Evolutionary conservation across 2,113 vertebrate genomes (phyloP).

Genomic region (Toxotes chatareus): DNA sequence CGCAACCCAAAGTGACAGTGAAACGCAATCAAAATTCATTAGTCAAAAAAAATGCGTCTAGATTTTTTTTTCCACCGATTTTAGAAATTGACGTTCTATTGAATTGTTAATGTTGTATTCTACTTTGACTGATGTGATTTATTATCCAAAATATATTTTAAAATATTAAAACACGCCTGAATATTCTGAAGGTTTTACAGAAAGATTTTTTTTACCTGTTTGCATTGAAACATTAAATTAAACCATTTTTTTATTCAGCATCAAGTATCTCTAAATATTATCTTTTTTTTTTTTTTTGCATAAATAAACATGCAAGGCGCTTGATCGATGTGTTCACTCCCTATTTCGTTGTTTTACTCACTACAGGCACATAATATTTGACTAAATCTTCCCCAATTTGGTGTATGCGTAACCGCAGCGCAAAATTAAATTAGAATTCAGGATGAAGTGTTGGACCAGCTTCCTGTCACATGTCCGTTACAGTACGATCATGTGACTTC

Average conservation of each 20-base stretch:
- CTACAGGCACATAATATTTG: neutral
- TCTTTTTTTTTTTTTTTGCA: neutral
- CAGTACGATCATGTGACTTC: slow-evolving; percentile 73
- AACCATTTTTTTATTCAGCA: neutral
- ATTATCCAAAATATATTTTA: neutral
- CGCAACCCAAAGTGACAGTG: slow-evolving; percentile 59
- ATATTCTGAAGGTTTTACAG: neutral
- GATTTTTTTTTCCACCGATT: neutral
- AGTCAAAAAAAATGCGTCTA: slow-evolving; percentile 23
- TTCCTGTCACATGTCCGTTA: slow-evolving; percentile 69
- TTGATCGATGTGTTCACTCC: neutral
- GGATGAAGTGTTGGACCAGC: neutral
- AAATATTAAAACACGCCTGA: neutral
- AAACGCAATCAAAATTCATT: slow-evolving; percentile 48
- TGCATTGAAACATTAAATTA: neutral
- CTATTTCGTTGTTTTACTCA: neutral
- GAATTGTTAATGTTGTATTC: rapidly evolving
- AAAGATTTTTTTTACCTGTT: neutral
- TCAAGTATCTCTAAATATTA: neutral
- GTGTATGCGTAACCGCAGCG: slow-evolving; percentile 46
- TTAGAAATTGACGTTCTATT: neutral
- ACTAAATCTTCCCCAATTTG: neutral
- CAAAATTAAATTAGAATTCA: slow-evolving; percentile 2
- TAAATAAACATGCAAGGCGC: neutral
- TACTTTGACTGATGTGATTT: neutral